Evolutionary conservation across 1,140 invertebrate species (phyloP).

Genomic region (Augochlora pura): DNA sequence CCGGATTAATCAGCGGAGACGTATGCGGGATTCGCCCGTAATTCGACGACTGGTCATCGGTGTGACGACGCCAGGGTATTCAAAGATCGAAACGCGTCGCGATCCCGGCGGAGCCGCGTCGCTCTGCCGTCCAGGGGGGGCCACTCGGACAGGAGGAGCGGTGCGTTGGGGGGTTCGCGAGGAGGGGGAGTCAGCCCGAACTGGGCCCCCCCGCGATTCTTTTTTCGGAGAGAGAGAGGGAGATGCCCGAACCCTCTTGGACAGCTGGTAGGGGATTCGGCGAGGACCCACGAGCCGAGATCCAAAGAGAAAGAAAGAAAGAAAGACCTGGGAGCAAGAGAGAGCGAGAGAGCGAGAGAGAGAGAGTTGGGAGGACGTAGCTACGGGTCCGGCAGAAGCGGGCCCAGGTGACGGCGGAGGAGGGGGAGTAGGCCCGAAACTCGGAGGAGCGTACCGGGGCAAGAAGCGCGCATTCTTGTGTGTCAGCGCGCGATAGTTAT

Average conservation of each 20-base stretch:
- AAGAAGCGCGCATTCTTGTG: conserved; percentile 75
- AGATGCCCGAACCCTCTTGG: conserved; percentile 47
- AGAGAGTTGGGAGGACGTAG: not conserved
- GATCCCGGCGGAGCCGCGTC: conserved; percentile 62
- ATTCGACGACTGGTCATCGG: conserved; percentile 77
- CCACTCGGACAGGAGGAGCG: not conserved
- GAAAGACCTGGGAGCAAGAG: too few species aligned
- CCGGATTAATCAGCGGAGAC: conserved; percentile 61
- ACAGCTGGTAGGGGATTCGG: conserved; percentile 39
- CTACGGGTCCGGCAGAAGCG: not conserved
- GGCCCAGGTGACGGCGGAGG: too few species aligned
- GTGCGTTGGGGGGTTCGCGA: conserved; percentile 38
- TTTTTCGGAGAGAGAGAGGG: conserved; percentile 14
- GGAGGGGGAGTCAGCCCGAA: conserved; percentile 48
- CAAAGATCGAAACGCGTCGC: conserved; percentile 74
- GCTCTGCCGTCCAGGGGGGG: conserved; percentile 34
- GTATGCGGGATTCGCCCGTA: conserved; percentile 72
- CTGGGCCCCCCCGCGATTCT: conserved; percentile 55
- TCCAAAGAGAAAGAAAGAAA: too few species aligned
- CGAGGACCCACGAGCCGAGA: conserved; percentile 35
- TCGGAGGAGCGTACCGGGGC: conserved; percentile 61
- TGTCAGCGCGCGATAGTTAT: conserved; percentile 76
- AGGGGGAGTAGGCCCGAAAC: too few species aligned
- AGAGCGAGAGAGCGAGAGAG: too few species aligned
- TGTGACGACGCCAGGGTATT: conserved; percentile 71